Conservation (phyloP, 2,113 vertebrate genomes). For the Callithrix jacchus region DNA sequence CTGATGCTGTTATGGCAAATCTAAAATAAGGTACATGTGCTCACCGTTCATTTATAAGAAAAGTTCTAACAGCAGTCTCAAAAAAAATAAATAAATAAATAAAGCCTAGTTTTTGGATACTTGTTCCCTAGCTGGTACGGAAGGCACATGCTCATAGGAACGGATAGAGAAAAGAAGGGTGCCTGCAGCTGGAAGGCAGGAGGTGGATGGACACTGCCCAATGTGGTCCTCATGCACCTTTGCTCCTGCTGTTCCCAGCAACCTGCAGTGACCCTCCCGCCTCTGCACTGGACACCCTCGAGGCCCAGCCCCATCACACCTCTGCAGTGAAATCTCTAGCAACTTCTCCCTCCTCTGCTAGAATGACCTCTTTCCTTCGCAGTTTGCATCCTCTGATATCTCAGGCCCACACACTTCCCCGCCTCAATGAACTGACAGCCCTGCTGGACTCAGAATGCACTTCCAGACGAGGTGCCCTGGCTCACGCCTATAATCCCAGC, state of each 20-base stretch:
- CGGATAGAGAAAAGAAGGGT: not conserved
- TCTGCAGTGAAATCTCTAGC: not conserved
- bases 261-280: no score
- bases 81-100: rapidly evolving
- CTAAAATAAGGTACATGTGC: no score
- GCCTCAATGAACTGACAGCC: not conserved
- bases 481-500: no score
- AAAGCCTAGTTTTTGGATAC: not conserved
- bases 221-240: not conserved
- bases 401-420: not conserved
- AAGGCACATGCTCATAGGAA: not conserved
- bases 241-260: not conserved
- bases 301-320: not conserved
- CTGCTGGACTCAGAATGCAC: not conserved
- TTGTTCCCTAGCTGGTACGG: not conserved
- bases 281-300: not conserved
- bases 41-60: no score
- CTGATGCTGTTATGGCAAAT: no score
- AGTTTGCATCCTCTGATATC: not conserved
- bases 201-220: no score
- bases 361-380: not conserved
- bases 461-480: no score
- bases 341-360: not conserved
- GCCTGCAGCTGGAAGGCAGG: not conserved
- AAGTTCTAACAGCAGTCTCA: no score